phyloP scores from a whole-genome alignment of 2,113 vertebrate genomes.

The Cichladusa arquata region DNA sequence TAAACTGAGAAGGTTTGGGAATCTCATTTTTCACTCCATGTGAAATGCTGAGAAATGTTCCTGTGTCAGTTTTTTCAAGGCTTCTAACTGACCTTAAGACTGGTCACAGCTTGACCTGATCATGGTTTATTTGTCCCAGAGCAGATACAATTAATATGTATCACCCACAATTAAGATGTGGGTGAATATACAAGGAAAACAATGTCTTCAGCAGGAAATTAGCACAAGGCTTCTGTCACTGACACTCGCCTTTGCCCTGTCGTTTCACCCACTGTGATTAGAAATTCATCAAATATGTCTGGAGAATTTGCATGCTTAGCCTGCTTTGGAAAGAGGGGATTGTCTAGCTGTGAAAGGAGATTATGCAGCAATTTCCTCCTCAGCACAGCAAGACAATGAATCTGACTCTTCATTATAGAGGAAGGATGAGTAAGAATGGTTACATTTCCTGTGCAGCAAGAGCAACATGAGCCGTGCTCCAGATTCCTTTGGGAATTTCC shows the following conservation, averaged over 20 bases:
- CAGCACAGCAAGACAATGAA: slow-evolving; percentile 41
- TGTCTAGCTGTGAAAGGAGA: slow-evolving; percentile 45
- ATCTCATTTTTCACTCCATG: neutral
- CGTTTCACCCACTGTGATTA: neutral
- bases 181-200: neutral
- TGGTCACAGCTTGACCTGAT: neutral
- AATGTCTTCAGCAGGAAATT: neutral
- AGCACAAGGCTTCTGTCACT: neutral
- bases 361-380: slow-evolving; percentile 62
- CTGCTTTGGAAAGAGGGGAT: slow-evolving; percentile 37
- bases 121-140: neutral
- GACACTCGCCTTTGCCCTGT: neutral
- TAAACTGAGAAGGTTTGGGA: neutral
- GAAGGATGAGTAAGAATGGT: slow-evolving; percentile 33
- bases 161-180: neutral
- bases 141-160: neutral
- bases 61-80: neutral
- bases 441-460: slow-evolving; percentile 41
- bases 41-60: neutral
- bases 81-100: neutral
- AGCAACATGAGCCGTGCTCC: neutral
- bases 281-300: slow-evolving; percentile 30
- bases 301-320: slow-evolving; percentile 44
- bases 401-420: slow-evolving; percentile 54
- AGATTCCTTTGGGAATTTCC: slow-evolving; percentile 24